Evolutionary conservation across 2,797 vertebrate species (phyloP).

Genomic region (Acipenser oxyrinchus): DNA sequence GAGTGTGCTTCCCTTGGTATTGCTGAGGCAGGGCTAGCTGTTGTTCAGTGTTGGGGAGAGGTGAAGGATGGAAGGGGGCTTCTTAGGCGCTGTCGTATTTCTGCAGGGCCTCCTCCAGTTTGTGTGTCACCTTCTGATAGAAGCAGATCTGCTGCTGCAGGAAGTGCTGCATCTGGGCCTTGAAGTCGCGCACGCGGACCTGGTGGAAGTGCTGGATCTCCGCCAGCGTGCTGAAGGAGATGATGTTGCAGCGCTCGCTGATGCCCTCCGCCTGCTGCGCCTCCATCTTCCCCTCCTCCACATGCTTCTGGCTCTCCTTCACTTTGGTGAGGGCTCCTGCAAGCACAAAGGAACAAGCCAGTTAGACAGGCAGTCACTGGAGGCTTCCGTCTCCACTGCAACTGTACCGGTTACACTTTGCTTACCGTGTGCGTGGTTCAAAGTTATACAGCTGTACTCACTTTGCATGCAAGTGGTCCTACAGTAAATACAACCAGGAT

Average conservation of each 20-base stretch:
- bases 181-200: constrained; percentile 92
- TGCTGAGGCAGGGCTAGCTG: constrained; percentile 19
- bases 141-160: constrained; percentile 91
- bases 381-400: no score
- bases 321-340: constrained; percentile 95
- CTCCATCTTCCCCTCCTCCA: constrained; percentile 97
- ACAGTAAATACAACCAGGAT: no score
- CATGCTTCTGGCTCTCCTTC: constrained; percentile 91
- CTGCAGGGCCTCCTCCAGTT: constrained; percentile 87
- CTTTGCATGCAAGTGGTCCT: no score
- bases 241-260: constrained; percentile 91
- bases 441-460: no score
- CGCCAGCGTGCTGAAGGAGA: constrained; percentile 88
- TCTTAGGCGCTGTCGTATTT: constrained; percentile 83
- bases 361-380: background rate
- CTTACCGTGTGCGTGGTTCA: no score
- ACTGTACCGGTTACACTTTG: no score
- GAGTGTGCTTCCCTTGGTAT: constrained; percentile 10
- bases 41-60: background rate
- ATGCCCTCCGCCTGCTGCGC: constrained; percentile 80
- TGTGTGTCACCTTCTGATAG: constrained; percentile 91
- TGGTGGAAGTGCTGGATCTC: constrained; percentile 97
- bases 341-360: constrained; percentile 20
- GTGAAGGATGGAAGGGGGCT: no score
- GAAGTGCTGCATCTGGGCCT: constrained; percentile 92